These are phyloP conservation scores for Tetragnatha versicolor DNA, from an alignment of 1,140 invertebrate genomes.

Conservation along the genomic window DNA sequence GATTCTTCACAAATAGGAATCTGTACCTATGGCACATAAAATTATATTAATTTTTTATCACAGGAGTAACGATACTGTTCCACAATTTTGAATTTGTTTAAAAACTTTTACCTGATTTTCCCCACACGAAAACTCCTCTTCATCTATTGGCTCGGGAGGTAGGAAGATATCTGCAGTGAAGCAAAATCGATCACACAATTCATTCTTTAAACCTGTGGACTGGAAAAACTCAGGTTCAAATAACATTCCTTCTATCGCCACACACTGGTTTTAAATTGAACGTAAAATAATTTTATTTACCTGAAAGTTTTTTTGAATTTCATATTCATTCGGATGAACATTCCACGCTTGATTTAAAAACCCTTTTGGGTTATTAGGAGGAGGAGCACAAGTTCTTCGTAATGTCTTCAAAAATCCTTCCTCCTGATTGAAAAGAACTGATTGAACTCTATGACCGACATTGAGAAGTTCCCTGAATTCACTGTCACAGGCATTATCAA, in stretches of 20 bases:
- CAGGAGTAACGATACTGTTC: background rate
- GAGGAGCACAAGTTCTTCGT: constrained; percentile 34
- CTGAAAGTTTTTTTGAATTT: constrained; percentile 25
- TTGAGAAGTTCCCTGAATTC: constrained; percentile 2
- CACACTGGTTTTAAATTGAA: background rate
- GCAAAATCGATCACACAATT: constrained; percentile 41
- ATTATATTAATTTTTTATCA: background rate
- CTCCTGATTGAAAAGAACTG: constrained; percentile 38
- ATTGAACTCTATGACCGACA: constrained; percentile 23
- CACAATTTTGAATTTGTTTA: background rate
- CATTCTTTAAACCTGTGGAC: constrained; percentile 1
- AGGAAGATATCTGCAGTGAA: constrained; percentile 50
- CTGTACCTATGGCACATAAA: background rate
- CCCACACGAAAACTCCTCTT: background rate
- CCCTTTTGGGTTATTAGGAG: background rate
- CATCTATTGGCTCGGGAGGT: background rate
- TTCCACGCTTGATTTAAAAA: constrained; percentile 24
- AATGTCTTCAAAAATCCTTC: constrained; percentile 47
- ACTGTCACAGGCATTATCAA: background rate
- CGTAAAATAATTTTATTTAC: background rate
- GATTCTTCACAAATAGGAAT: constrained; percentile 46
- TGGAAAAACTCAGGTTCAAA: background rate
- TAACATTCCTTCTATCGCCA: background rate
- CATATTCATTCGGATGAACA: constrained; percentile 3
- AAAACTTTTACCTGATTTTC: background rate